Evolutionary conservation across 2,888 invertebrate species (phyloP), one percentile per base, ranked within the genome.

Genomic region (Drosophila bunnanda): DNA sequence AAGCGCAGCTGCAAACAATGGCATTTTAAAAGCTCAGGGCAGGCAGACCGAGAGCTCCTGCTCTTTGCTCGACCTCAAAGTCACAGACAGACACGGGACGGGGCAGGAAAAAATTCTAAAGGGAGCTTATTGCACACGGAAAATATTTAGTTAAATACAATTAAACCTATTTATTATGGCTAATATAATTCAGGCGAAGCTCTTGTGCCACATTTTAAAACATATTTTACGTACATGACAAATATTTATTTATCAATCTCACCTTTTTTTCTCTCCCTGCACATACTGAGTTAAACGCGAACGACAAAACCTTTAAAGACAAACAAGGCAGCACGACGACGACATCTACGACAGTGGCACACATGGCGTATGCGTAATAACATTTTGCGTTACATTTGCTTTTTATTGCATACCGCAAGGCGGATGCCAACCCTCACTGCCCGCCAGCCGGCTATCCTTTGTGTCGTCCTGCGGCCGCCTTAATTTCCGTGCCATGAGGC

Each of bases 351-450:
- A 57, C 50, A 48, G 48, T 55, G 36, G 36, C 74, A 62, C 80
- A 82, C 86, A 79, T 79, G 76, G 87, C 79, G 84, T 83, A 88
- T 81, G 76, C 84, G 84, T 87, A 87, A 85, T 89, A 82, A 82
- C 82, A 82, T 78, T 87, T 87, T 86, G 89, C 84, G 84, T 84
- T 86, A 86, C 89, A 89, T 86, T 86, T 89, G 84, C 75, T 85
- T 85, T 85, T 85, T 85, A 86, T 89, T 87, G 85, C 89, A 86
- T 86, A 86, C 89, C 88, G 79, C 88, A 89, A 87, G 87, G 73
- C 82, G 60, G 41, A 77, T 55, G 56, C 56, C 66, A 44, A 53
- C 46, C 71, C 75, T 72, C 66, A 30, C 79, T 52, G 61, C 28
- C 39, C 57, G 58, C 13, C 41, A 20, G 43, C 64, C 56, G 41